phyloP scores from a whole-genome alignment of 2,797 vertebrate species.

The Dromococcyx pavoninus region DNA sequence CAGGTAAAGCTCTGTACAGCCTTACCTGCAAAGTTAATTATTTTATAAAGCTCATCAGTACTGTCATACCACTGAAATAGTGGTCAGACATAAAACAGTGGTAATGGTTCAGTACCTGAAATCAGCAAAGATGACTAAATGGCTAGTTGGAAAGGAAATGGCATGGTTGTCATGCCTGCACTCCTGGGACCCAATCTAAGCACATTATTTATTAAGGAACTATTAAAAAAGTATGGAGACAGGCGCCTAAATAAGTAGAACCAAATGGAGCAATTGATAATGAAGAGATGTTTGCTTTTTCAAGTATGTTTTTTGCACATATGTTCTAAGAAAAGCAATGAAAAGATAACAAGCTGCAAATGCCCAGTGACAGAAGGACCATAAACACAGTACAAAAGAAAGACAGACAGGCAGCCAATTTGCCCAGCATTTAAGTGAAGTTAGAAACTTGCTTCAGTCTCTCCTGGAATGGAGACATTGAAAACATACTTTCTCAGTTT shows the following conservation, averaged over 20 bases:
- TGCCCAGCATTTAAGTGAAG: neutral
- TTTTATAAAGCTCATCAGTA: neutral
- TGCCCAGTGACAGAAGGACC: neutral
- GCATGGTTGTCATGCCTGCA: neutral
- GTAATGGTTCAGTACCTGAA: neutral
- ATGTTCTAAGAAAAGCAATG: neutral
- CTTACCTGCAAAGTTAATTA: neutral
- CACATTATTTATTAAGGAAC: neutral
- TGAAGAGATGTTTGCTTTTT: neutral
- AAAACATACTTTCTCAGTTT: neutral
- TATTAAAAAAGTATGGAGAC: neutral
- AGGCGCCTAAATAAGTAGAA: neutral
- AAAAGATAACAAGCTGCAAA: neutral
- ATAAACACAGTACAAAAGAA: neutral
- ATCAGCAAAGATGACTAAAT: neutral
- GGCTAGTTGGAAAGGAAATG: neutral
- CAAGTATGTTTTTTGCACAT: neutral
- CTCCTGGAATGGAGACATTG: neutral
- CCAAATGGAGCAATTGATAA: neutral
- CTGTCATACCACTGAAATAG: neutral
- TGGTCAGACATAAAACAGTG: neutral
- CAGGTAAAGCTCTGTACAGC: neutral
- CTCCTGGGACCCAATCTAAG: neutral
- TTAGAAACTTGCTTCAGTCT: neutral
- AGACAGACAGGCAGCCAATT: neutral